These are phyloP conservation scores for Rhynchopsitta pachyrhyncha DNA, from an alignment of 2,113 vertebrate genomes.

Conservation along the genomic window DNA sequence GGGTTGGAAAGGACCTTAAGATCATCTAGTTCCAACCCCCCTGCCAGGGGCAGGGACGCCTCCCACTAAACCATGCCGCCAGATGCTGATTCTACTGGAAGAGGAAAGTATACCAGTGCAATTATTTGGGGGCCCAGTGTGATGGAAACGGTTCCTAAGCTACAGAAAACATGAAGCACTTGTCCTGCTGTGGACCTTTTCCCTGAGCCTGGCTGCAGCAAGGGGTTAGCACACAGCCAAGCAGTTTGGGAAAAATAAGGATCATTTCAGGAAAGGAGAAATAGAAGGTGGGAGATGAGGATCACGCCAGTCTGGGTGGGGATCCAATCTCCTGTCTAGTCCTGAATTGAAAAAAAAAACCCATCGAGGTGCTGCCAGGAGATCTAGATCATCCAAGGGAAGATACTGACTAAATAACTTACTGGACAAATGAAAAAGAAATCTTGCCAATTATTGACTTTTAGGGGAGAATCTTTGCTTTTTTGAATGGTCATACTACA, in stretches of 20 bases:
- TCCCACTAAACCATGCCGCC: too few species aligned
- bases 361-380: neutral
- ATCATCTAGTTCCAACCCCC: too few species aligned
- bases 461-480: neutral
- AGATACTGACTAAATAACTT: neutral
- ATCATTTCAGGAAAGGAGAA: neutral
- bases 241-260: neutral
- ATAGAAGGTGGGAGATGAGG: neutral
- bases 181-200: fast-evolving
- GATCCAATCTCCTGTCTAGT: neutral
- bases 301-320: neutral
- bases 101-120: too few species aligned
- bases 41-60: too few species aligned
- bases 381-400: too few species aligned
- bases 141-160: neutral
- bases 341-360: neutral
- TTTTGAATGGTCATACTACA: neutral
- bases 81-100: neutral
- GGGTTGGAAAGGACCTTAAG: too few species aligned
- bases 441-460: neutral
- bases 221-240: neutral
- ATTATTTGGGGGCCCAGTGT: neutral
- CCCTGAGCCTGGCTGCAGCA: neutral
- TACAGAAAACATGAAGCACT: neutral
- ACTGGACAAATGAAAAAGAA: neutral